A percentile compares a stretch with the other conserved stretches of the same genome.
These are phyloP conservation scores for Coptodon bakossiorum DNA, from an alignment of 2,113 vertebrate genomes.

Conservation along the genomic window DNA sequence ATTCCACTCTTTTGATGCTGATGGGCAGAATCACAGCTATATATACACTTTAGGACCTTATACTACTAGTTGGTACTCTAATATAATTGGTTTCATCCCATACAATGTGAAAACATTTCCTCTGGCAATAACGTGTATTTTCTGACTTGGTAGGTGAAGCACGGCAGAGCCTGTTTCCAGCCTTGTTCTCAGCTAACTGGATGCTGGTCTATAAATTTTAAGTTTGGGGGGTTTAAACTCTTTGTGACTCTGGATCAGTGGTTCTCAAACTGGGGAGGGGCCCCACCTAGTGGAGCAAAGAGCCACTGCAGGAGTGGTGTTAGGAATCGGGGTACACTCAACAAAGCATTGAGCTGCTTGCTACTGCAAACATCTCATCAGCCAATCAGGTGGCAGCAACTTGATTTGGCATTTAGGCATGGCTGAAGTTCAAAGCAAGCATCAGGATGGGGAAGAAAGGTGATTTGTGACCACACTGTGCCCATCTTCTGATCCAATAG, in stretches of 20 bases:
- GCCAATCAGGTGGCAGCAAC: background rate
- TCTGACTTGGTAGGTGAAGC: background rate
- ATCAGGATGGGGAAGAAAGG: background rate
- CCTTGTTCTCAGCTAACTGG: background rate
- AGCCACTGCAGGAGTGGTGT: background rate
- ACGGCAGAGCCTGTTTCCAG: background rate
- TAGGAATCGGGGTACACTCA: background rate
- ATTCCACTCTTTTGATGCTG: background rate
- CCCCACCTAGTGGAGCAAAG: background rate
- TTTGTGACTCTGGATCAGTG: background rate
- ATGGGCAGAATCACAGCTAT: background rate
- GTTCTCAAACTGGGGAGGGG: background rate
- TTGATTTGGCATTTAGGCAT: background rate
- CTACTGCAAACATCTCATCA: background rate
- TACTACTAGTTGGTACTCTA: background rate
- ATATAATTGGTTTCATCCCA: background rate
- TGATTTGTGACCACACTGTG: background rate
- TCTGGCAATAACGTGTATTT: background rate
- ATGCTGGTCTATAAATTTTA: background rate
- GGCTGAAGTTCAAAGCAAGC: background rate
- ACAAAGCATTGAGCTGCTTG: background rate
- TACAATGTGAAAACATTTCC: slow-evolving; percentile 29
- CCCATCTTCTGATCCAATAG: background rate
- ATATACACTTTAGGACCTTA: background rate
- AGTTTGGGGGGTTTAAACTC: background rate